Percentiles rank a stretch among this genome's conserved stretches.
phyloP scores from a whole-genome alignment of 2,888 invertebrate genomes.

The Onthophagus sagittarius region DNA sequence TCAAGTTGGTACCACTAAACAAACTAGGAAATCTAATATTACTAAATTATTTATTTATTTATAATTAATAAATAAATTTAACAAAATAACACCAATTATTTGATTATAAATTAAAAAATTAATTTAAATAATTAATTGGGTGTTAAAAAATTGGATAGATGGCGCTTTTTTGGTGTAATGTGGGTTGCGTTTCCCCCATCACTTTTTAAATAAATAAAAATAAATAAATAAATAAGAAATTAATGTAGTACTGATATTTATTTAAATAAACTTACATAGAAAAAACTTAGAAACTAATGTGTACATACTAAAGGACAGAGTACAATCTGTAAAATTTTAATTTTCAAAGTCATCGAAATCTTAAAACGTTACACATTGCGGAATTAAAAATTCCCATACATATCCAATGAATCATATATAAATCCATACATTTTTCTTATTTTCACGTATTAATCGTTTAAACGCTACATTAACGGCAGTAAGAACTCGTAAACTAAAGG shows the following conservation, averaged over 20 bases:
- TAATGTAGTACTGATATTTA: neutral
- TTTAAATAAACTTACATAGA: neutral
- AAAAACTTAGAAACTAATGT: neutral
- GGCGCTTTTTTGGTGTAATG: too few relatives aligned
- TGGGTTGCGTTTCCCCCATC: neutral
- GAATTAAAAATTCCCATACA: neutral
- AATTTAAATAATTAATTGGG: too few relatives aligned
- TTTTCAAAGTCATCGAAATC: neutral
- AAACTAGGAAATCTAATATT: too few relatives aligned
- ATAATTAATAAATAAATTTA: too few relatives aligned
- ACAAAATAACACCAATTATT: too few relatives aligned
- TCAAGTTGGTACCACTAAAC: too few relatives aligned
- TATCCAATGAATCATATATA: neutral
- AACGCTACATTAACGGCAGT: neutral
- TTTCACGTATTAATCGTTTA: neutral
- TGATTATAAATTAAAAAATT: too few relatives aligned
- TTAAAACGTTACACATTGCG: neutral
- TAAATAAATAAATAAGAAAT: neutral
- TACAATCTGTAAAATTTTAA: neutral
- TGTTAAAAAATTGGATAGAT: too few relatives aligned
- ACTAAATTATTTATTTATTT: too few relatives aligned
- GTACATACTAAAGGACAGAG: neutral
- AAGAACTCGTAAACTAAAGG: neutral
- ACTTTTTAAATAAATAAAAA: neutral
- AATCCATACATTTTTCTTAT: neutral